Percentiles rank a stretch among this genome's conserved stretches.
phyloP scores from a whole-genome alignment of 2,888 invertebrate genomes.

The Catocala fraxini region DNA sequence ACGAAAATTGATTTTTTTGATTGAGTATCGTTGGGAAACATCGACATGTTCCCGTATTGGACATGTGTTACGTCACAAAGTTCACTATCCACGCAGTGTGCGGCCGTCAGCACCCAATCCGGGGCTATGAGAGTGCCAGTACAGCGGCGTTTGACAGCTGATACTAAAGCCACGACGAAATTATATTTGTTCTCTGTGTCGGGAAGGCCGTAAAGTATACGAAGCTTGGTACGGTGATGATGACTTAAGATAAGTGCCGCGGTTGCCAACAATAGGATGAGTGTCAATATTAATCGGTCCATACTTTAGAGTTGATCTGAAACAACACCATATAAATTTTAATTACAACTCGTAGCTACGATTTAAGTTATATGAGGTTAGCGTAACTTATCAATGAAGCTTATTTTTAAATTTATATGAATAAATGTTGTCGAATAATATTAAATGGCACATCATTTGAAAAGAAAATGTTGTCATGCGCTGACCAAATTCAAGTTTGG shows the following conservation, averaged over 20 bases:
- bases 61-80: not conserved
- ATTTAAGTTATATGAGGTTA: too few species aligned
- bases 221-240: not conserved
- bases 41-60: not conserved
- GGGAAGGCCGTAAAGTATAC: not conserved
- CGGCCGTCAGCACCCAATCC: slow-evolving; percentile 32
- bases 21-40: not conserved
- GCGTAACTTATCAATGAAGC: too few species aligned
- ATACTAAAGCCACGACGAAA: not conserved
- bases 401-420: too few species aligned
- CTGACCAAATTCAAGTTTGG: too few species aligned
- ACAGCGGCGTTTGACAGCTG: not conserved
- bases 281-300: not conserved
- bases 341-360: too few species aligned
- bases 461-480: too few species aligned
- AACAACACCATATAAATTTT: not conserved
- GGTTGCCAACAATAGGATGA: not conserved
- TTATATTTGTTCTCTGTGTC: not conserved
- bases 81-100: slow-evolving; percentile 7
- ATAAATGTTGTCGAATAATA: too few species aligned
- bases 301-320: not conserved
- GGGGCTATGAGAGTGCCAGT: slow-evolving; percentile 25
- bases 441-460: too few species aligned
- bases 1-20: not conserved
- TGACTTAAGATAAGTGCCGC: not conserved